These are phyloP conservation scores for Drosophila malerkotliana DNA, from an alignment of 1,140 invertebrate species.

Conservation along the genomic window DNA sequence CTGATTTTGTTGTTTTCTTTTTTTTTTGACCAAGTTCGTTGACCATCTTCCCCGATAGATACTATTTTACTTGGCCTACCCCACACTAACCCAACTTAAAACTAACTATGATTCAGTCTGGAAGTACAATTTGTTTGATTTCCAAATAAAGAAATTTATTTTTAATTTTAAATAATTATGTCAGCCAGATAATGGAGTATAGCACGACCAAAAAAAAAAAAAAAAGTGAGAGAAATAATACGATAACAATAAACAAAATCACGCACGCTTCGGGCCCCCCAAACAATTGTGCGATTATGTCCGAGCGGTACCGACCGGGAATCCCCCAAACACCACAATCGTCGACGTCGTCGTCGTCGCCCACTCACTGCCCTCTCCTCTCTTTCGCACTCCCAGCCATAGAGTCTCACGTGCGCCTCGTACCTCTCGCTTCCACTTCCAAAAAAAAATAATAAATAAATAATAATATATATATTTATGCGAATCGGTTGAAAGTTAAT, in stretches of 20 bases:
- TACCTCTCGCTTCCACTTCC: background rate
- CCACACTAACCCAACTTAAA: conserved; percentile 8
- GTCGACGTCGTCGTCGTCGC: conserved; percentile 13
- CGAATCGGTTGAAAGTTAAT: conserved; percentile 7
- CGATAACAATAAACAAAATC: conserved; percentile 45
- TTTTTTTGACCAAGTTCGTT: conserved; percentile 51
- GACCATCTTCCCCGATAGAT: conserved; percentile 60
- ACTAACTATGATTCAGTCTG: conserved; percentile 65
- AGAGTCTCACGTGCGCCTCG: background rate
- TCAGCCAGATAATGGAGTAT: conserved; percentile 50
- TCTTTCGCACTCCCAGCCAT: background rate
- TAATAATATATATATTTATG: background rate
- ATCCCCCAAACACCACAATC: conserved; percentile 24
- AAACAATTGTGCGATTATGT: conserved; percentile 49
- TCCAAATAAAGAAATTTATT: conserved; percentile 49
- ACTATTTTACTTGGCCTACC: conserved; percentile 28
- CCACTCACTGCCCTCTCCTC: background rate
- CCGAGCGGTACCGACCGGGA: conserved; percentile 48
- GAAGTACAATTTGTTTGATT: conserved; percentile 19
- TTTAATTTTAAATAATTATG: conserved; percentile 78
- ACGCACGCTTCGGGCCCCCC: conserved; percentile 56
- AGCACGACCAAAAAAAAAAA: conserved; percentile 4
- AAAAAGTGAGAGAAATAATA: conserved; percentile 12
- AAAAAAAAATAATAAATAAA: background rate
- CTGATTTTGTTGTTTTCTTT: no score